phyloP scores from a whole-genome alignment of 1,140 invertebrate species.

The Arctopsyche grandis region DNA sequence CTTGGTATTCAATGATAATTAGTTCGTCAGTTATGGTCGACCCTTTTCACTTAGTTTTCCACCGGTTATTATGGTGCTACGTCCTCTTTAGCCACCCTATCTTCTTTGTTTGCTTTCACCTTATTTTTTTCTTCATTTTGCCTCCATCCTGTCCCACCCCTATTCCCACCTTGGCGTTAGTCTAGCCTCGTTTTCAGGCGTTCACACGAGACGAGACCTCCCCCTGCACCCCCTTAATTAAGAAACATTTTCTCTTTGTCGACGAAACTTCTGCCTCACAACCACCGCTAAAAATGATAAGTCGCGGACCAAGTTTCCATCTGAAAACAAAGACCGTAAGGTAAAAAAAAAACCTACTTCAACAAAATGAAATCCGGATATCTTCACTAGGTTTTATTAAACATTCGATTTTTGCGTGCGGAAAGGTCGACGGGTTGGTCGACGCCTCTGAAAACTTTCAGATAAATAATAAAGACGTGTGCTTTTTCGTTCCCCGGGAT shows the following conservation, averaged over 20 bases:
- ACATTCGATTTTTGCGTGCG: neutral
- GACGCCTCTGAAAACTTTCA: neutral
- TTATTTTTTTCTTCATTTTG: neutral
- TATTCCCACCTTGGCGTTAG: neutral
- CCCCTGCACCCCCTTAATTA: neutral
- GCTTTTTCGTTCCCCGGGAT: neutral
- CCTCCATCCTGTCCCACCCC: neutral
- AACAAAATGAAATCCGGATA: neutral
- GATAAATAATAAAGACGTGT: neutral
- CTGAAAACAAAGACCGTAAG: neutral
- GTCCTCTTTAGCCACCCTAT: neutral
- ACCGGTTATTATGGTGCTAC: neutral
- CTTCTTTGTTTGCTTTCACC: neutral
- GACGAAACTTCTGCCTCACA: neutral
- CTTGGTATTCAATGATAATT: neutral
- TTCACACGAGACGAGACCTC: neutral
- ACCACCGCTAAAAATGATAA: slow-evolving; percentile 4
- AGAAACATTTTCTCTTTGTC: slow-evolving; percentile 2
- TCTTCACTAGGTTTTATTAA: neutral
- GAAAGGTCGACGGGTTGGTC: neutral
- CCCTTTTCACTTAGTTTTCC: slow-evolving; percentile 10
- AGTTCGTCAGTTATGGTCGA: neutral
- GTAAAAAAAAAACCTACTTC: neutral
- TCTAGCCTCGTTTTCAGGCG: neutral
- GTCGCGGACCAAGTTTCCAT: slow-evolving; percentile 2